Evolutionary conservation across 1,140 invertebrate genomes (phyloP).

Genomic region (Mycetomoellerius zeteki): DNA sequence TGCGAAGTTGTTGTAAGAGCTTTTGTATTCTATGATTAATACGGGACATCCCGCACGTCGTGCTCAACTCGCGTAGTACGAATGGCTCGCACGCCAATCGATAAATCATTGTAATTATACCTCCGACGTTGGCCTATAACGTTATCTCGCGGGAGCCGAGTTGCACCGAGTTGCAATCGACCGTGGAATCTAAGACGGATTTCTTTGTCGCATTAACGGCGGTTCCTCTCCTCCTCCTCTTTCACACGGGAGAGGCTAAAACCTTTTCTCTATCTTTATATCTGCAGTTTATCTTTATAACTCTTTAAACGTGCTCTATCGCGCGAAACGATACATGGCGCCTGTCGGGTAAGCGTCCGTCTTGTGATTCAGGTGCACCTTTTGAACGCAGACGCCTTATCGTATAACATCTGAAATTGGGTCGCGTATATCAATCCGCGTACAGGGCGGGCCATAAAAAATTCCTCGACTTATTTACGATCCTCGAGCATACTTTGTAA

Average conservation of each 20-base stretch:
- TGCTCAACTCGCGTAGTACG: constrained; percentile 47
- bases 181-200: constrained; percentile 52
- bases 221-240: not conserved
- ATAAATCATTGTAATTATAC: constrained; percentile 62
- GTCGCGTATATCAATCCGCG: constrained; percentile 47
- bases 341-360: constrained; percentile 26
- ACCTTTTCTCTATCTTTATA: constrained; percentile 28
- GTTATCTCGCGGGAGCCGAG: constrained; percentile 53
- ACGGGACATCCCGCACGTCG: constrained; percentile 57
- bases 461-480: constrained; percentile 45
- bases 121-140: constrained; percentile 53
- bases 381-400: constrained; percentile 54
- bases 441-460: not conserved
- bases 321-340: constrained; percentile 55
- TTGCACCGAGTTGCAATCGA: constrained; percentile 2
- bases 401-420: constrained; percentile 61
- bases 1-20: constrained; percentile 45
- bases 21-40: constrained; percentile 64
- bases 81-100: constrained; percentile 52
- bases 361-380: constrained; percentile 55
- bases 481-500: not conserved
- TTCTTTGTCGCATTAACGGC: constrained; percentile 50
- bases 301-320: constrained; percentile 65
- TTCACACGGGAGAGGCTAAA: not conserved
- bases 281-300: constrained; percentile 68